Conservation (phyloP, 2,113 vertebrate species). For the Speoplatyrhinus poulsoni region DNA sequence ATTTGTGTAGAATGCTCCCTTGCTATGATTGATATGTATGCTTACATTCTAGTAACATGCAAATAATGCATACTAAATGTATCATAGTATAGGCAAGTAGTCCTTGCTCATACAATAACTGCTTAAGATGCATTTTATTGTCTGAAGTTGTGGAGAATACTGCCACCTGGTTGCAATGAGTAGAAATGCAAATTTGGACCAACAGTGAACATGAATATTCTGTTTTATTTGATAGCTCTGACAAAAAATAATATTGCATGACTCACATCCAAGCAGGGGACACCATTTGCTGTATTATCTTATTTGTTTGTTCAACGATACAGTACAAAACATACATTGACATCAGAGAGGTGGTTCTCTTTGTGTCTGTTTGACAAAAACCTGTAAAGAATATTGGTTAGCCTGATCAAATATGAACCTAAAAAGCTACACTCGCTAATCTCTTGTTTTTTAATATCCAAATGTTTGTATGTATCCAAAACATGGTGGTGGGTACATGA, state of each 20-base stretch:
- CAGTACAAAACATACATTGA: neutral
- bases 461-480: neutral
- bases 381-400: too few relatives aligned
- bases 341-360: neutral
- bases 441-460: neutral
- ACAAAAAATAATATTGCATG: neutral
- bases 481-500: conserved; percentile 18
- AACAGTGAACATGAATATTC: conserved; percentile 35
- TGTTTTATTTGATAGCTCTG: neutral
- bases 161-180: conserved; percentile 66
- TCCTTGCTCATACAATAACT: conserved; percentile 21
- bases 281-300: neutral
- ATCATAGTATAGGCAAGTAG: neutral
- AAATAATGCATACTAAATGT: neutral
- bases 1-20: neutral
- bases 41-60: neutral
- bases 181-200: conserved; percentile 53
- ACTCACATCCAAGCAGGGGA: neutral
- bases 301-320: neutral
- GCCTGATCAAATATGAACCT: too few relatives aligned
- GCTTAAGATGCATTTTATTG: conserved; percentile 28
- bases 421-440: too few relatives aligned
- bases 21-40: neutral
- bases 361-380: too few relatives aligned
- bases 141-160: conserved; percentile 63